These are phyloP conservation scores for Dromococcyx pavoninus DNA, from an alignment of 2,797 vertebrate genomes.

Conservation along the genomic window DNA sequence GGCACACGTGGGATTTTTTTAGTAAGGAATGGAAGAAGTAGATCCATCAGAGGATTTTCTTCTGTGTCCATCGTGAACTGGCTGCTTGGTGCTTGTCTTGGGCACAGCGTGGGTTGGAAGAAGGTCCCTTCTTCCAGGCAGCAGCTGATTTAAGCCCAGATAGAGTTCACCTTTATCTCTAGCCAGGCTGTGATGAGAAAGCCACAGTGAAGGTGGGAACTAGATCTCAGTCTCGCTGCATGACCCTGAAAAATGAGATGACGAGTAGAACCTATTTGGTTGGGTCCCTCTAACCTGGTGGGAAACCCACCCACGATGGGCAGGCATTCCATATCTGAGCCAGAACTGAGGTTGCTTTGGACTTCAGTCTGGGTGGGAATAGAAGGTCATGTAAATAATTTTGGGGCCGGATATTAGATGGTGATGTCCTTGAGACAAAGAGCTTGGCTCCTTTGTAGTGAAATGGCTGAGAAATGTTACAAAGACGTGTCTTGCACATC, in stretches of 20 bases:
- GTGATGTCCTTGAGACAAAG: background rate
- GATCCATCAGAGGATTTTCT: background rate
- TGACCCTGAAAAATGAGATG: fast-evolving
- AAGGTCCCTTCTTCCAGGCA: background rate
- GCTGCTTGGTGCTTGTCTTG: background rate
- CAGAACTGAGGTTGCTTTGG: background rate
- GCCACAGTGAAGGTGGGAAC: background rate
- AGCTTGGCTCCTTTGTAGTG: background rate
- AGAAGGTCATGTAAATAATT: background rate
- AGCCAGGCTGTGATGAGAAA: background rate
- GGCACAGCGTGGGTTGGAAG: background rate
- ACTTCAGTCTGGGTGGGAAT: background rate
- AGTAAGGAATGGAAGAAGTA: background rate
- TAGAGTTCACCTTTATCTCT: background rate
- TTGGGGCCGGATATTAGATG: background rate
- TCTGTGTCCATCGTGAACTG: background rate
- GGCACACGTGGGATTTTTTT: background rate
- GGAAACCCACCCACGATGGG: fast-evolving
- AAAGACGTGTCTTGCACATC: background rate
- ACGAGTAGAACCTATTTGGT: background rate
- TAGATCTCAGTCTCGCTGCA: fast-evolving
- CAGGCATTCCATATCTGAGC: background rate
- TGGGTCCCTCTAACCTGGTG: background rate
- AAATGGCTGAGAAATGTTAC: background rate
- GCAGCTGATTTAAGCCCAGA: background rate